Conservation (phyloP, 2,797 vertebrate species). For the Xenentodon cancila region DNA sequence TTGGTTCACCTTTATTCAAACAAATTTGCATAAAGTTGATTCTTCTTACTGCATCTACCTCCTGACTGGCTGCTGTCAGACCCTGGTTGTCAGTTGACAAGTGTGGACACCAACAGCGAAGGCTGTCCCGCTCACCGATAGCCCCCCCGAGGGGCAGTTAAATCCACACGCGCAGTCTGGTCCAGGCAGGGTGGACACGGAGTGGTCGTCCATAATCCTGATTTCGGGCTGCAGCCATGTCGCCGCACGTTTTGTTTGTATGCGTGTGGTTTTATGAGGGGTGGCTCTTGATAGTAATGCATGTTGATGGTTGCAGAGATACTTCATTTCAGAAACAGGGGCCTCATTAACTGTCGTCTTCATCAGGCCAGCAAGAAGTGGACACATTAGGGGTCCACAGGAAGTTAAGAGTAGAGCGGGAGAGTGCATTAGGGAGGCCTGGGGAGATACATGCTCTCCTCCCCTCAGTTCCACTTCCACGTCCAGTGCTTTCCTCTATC, state of each 20-base stretch:
- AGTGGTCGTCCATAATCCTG: slow-evolving; percentile 15
- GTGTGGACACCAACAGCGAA: slow-evolving; percentile 71
- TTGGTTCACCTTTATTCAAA: slow-evolving; percentile 27
- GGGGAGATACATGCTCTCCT: slow-evolving; percentile 70
- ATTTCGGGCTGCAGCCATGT: slow-evolving; percentile 23
- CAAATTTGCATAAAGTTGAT: slow-evolving; percentile 59
- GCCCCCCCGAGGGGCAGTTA: too few species aligned
- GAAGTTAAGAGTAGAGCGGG: slow-evolving; percentile 75
- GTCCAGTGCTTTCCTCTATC: slow-evolving; percentile 80
- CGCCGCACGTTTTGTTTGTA: slow-evolving; percentile 12
- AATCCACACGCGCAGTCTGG: too few species aligned
- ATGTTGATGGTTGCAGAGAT: slow-evolving; percentile 82
- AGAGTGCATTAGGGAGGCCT: slow-evolving; percentile 81
- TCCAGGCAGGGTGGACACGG: neutral
- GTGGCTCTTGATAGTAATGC: slow-evolving; percentile 79
- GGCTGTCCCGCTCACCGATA: too few species aligned
- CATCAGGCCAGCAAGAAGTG: slow-evolving; percentile 75
- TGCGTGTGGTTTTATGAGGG: slow-evolving; percentile 45
- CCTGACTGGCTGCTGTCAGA: slow-evolving; percentile 48
- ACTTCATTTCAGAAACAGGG: slow-evolving; percentile 82
- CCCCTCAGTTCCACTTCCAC: slow-evolving; percentile 74
- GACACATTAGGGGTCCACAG: slow-evolving; percentile 84
- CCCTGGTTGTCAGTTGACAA: slow-evolving; percentile 75
- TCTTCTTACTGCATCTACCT: slow-evolving; percentile 78
- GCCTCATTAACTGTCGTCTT: slow-evolving; percentile 83